Evolutionary conservation across 2,888 invertebrate species (phyloP), one percentile per base, ranked within the genome.

Genomic region (Chrysolina haemoptera): DNA sequence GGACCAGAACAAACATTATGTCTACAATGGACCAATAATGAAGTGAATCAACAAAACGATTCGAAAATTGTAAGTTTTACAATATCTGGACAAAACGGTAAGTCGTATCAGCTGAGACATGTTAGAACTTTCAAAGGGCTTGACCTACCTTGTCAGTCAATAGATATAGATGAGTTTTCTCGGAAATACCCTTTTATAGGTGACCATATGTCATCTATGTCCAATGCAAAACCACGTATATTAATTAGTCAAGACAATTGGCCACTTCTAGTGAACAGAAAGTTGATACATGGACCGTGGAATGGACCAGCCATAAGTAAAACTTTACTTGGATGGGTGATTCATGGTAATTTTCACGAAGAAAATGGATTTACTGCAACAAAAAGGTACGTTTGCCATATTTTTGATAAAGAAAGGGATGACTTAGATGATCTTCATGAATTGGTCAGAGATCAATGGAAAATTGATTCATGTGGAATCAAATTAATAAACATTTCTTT

Each of bases 401-500:
- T 70, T 48, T 43, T 35, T 16, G 22, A 65, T 27, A 59, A 14
- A 16, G 64, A 70, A 64, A 64, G 55, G 35, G 64, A 70, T 35
- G 55, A 71, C 16, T 63, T 71, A 27, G 66, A 71, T 59, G 16
- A 53, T 16, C 64, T 71, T 59, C 55, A 71, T 71, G 55, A 71
- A 18, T 53, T 71, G 22, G 53, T 71, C n/a, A 65, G 55, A 43
- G 50, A 71, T 50, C 71, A 71, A 50, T 71, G 66, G 71, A 62
- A 71, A 64, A n/a, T 71, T 18, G 59, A 71, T 12, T 43, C 43
- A 1, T 14, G 43, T 43, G 14, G 43, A 43, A 40, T 16, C 18
- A 4, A n/a, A 40, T 68, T 55, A 27, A 59, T 68, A 3, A 62
- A 41, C n/a, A 35, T 16, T 14, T 35, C 68, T 55, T 14, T 55